Evolutionary conservation across 2,797 vertebrate genomes (phyloP).

Genomic region (Gallinago solitaria): DNA sequence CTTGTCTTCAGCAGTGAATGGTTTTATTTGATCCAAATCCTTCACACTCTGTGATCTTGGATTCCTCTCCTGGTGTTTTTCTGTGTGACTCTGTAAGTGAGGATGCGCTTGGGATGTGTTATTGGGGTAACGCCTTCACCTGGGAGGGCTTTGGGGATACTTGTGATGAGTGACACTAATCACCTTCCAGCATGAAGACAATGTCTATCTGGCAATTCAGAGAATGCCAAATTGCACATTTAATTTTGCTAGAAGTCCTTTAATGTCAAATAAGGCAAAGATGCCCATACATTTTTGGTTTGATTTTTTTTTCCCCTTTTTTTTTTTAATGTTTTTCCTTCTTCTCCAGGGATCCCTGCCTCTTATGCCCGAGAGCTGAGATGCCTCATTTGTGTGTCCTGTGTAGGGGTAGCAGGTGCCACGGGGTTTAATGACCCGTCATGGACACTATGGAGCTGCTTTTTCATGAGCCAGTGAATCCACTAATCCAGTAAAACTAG

Average conservation of each 20-base stretch:
- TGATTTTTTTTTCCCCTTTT: background rate
- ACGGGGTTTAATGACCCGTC: conserved; percentile 31
- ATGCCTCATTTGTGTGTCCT: background rate
- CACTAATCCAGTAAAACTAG: conserved; percentile 3
- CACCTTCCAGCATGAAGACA: background rate
- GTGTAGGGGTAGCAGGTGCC: conserved; percentile 9
- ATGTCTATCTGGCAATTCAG: background rate
- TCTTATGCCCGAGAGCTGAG: background rate
- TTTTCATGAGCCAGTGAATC: conserved; percentile 10
- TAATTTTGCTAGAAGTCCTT: background rate
- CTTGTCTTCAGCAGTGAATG: background rate
- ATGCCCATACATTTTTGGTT: background rate
- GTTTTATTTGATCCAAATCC: background rate
- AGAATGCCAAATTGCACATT: background rate
- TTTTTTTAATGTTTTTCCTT: background rate
- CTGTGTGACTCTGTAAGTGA: too few species aligned
- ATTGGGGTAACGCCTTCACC: too few species aligned
- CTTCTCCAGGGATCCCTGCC: background rate
- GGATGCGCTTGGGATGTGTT: too few species aligned
- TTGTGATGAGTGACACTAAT: conserved; percentile 2
- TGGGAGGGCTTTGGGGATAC: background rate
- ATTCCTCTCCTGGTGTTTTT: background rate
- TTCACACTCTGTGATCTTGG: background rate
- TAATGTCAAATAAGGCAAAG: background rate
- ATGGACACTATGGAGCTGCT: background rate